A percentile compares a stretch with the other conserved stretches of the same genome.
Conservation (phyloP, 1,140 invertebrate species). For the Gonioctena quinquepunctata region DNA sequence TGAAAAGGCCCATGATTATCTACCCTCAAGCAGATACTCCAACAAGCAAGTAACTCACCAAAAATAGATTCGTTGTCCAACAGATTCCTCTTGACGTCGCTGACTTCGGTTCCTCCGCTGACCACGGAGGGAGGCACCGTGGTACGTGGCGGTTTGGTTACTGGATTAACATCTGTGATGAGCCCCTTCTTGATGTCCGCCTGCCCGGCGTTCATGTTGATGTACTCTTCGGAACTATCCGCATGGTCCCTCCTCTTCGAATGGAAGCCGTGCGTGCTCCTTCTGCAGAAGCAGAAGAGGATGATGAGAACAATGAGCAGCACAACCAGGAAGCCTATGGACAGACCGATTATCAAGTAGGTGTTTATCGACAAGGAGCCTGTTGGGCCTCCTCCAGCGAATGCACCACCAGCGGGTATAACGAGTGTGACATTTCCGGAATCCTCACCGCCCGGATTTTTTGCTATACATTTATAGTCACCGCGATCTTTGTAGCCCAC, state of each 20-base stretch:
- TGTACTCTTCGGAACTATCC: slow-evolving; percentile 63
- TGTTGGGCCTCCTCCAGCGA: slow-evolving; percentile 56
- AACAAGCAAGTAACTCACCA: slow-evolving; percentile 25
- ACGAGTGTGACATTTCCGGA: slow-evolving; percentile 72
- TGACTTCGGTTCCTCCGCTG: slow-evolving; percentile 73
- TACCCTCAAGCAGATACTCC: no score
- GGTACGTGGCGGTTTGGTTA: slow-evolving; percentile 74
- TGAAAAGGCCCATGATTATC: no score
- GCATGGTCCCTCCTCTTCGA: slow-evolving; percentile 57
- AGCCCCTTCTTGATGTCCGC: slow-evolving; percentile 79
- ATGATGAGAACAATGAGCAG: slow-evolving; percentile 66
- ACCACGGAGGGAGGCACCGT: slow-evolving; percentile 70
- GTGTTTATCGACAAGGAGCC: slow-evolving; percentile 45
- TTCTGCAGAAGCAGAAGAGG: slow-evolving; percentile 71
- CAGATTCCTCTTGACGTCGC: slow-evolving; percentile 76
- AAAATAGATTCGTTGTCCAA: slow-evolving; percentile 64
- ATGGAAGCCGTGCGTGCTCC: slow-evolving; percentile 54
- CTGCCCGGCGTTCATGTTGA: slow-evolving; percentile 64
- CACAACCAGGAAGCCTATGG: slow-evolving; percentile 59
- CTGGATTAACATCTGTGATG: slow-evolving; percentile 79
- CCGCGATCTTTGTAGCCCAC: slow-evolving; percentile 77
- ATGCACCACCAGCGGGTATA: slow-evolving; percentile 55
- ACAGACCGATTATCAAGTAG: slow-evolving; percentile 56
- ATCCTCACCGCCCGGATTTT: slow-evolving; percentile 81
- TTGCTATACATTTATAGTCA: slow-evolving; percentile 85